Evolutionary conservation across 2,888 invertebrate species (phyloP).

Genomic region (Agrilus mali): DNA sequence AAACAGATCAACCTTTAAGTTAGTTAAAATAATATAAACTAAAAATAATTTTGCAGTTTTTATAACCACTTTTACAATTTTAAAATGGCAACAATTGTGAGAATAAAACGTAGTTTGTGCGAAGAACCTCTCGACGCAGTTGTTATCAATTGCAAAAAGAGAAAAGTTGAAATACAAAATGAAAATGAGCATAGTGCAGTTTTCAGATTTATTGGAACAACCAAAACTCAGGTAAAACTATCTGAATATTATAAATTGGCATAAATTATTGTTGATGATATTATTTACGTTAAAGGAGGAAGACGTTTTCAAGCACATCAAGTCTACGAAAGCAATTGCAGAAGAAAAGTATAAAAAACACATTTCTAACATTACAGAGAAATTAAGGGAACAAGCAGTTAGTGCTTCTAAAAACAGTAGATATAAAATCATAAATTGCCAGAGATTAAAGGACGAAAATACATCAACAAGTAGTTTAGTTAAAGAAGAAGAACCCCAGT

Average conservation of each 20-base stretch:
- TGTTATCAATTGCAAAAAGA: slow-evolving; percentile 57
- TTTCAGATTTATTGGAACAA: slow-evolving; percentile 60
- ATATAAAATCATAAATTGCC: slow-evolving; percentile 46
- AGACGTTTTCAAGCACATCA: slow-evolving; percentile 33
- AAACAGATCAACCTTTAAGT: too few species aligned
- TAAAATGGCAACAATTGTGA: slow-evolving; percentile 48
- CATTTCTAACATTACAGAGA: slow-evolving; percentile 33
- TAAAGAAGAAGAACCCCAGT: slow-evolving; percentile 18
- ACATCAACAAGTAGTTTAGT: not conserved
- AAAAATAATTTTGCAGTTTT: too few species aligned
- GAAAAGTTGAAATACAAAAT: slow-evolving; percentile 40
- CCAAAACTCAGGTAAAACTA: slow-evolving; percentile 47
- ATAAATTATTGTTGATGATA: too few species aligned
- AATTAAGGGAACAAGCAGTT: slow-evolving; percentile 34
- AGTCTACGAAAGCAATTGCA: slow-evolving; percentile 36
- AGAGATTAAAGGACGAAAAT: slow-evolving; percentile 32
- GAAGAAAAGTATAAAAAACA: slow-evolving; percentile 38
- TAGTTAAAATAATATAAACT: too few species aligned
- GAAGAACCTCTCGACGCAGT: slow-evolving; percentile 60
- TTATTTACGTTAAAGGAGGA: slow-evolving; percentile 30
- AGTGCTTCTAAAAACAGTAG: slow-evolving; percentile 38
- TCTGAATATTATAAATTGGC: not conserved
- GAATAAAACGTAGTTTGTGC: slow-evolving; percentile 59
- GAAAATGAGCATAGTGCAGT: slow-evolving; percentile 44
- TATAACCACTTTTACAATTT: too few species aligned